These are phyloP conservation scores for Zonitis immaculata DNA, from an alignment of 2,888 invertebrate genomes.

Conservation along the genomic window DNA sequence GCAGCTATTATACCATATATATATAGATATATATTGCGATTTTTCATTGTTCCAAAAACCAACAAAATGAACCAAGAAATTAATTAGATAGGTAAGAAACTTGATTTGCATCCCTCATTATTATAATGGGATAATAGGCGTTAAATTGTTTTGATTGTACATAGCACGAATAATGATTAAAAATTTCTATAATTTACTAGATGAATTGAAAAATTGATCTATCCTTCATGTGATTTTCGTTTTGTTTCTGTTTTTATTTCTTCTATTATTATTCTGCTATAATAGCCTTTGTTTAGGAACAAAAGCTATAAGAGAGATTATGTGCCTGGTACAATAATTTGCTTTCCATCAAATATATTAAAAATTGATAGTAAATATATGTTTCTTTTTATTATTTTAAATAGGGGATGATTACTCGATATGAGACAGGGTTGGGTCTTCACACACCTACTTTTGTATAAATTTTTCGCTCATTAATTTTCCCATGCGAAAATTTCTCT, in stretches of 20 bases:
- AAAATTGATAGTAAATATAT: too few relatives aligned
- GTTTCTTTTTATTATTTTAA: too few relatives aligned
- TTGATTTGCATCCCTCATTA: not conserved
- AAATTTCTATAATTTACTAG: not conserved
- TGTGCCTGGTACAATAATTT: not conserved
- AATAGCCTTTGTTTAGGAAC: too few relatives aligned
- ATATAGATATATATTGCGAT: too few relatives aligned
- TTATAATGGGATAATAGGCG: not conserved
- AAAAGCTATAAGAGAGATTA: not conserved
- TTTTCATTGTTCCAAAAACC: slow-evolving; percentile 19
- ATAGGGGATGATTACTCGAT: too few relatives aligned
- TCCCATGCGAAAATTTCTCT: too few relatives aligned
- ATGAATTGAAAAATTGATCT: not conserved
- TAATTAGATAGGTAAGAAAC: slow-evolving; percentile 27
- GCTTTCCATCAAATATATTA: too few relatives aligned
- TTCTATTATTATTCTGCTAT: not conserved
- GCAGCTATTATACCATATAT: slow-evolving; percentile 8
- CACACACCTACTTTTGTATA: too few relatives aligned
- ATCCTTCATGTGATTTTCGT: not conserved
- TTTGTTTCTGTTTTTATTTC: not conserved
- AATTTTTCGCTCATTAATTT: too few relatives aligned
- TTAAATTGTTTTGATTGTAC: too few relatives aligned
- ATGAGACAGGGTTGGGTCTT: too few relatives aligned
- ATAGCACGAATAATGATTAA: too few relatives aligned
- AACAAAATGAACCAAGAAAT: slow-evolving; percentile 22